Evolutionary conservation across 2,113 vertebrate genomes (phyloP).

Genomic region (Siniperca knerii): DNA sequence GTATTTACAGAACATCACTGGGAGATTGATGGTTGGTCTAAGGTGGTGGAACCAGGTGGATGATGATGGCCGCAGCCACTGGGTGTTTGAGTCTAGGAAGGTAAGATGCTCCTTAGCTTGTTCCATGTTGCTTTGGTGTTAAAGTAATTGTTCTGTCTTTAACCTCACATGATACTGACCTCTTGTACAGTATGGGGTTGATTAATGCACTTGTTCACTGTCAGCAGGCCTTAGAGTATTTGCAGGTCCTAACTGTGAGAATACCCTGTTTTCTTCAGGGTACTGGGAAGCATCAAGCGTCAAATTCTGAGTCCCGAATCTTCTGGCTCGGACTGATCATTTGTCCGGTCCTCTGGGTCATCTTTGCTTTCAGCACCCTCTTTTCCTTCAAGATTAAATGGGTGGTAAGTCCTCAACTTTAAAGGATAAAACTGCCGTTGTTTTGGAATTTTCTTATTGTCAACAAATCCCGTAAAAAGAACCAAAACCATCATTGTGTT

Average conservation of each 20-base stretch:
- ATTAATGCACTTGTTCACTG: slow-evolving; percentile 1
- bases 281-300: slow-evolving; percentile 77
- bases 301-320: slow-evolving; percentile 92
- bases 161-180: neutral
- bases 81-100: slow-evolving; percentile 96
- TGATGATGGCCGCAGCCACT: slow-evolving; percentile 93
- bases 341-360: slow-evolving; percentile 92
- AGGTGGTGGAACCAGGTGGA: slow-evolving; percentile 99
- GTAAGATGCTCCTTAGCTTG: slow-evolving; percentile 62
- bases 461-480: neutral
- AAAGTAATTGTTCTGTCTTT: neutral
- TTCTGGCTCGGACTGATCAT: slow-evolving; percentile 95
- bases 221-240: neutral
- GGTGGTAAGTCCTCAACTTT: slow-evolving; percentile 87
- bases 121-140: neutral
- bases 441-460: neutral
- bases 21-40: slow-evolving; percentile 94
- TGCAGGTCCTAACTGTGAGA: slow-evolving; percentile 50
- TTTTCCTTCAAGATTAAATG: slow-evolving; percentile 95
- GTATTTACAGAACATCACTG: slow-evolving; percentile 88
- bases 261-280: slow-evolving; percentile 73
- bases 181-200: neutral
- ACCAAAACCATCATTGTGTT: neutral
- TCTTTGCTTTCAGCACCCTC: slow-evolving; percentile 93
- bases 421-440: neutral